Conservation (phyloP, 2,797 vertebrate genomes). For the Lagocephalus sceleratus region DNA sequence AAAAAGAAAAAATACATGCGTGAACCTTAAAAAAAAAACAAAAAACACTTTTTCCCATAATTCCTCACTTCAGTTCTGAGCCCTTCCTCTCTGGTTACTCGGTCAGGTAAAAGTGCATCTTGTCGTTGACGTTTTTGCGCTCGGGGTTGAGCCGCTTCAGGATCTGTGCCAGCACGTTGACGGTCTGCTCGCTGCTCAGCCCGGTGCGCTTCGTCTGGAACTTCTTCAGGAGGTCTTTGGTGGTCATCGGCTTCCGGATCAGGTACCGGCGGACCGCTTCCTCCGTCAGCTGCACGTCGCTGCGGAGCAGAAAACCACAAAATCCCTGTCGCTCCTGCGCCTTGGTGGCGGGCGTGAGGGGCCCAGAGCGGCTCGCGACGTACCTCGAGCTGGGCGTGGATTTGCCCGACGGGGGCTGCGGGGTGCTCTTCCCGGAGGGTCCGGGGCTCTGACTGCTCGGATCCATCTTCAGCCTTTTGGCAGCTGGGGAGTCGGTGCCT, state of each 20-base stretch:
- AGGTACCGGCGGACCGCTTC: slow-evolving; percentile 89
- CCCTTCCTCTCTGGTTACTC: slow-evolving; percentile 68
- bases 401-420: slow-evolving; percentile 87
- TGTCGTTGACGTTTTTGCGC: slow-evolving; percentile 89
- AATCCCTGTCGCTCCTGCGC: no score
- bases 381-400: slow-evolving; percentile 88
- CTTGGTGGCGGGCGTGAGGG: neutral
- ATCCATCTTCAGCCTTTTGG: slow-evolving; percentile 87
- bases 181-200: slow-evolving; percentile 91
- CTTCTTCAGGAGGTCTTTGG: slow-evolving; percentile 93
- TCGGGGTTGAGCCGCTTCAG: slow-evolving; percentile 92
- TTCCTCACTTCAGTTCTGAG: neutral
- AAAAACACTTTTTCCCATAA: neutral
- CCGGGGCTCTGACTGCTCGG: slow-evolving; percentile 78
- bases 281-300: slow-evolving; percentile 90
- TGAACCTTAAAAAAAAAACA: neutral
- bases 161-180: slow-evolving; percentile 92
- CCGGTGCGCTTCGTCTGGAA: slow-evolving; percentile 95
- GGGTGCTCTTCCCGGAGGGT: slow-evolving; percentile 85
- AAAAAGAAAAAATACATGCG: neutral
- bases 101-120: slow-evolving; percentile 95
- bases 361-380: neutral
- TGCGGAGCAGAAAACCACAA: slow-evolving; percentile 34
- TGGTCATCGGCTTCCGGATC: slow-evolving; percentile 93
- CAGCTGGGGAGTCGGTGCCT: slow-evolving; percentile 73